Evolutionary conservation across 2,888 invertebrate genomes (phyloP).

Genomic region (Ditula angustiorana): DNA sequence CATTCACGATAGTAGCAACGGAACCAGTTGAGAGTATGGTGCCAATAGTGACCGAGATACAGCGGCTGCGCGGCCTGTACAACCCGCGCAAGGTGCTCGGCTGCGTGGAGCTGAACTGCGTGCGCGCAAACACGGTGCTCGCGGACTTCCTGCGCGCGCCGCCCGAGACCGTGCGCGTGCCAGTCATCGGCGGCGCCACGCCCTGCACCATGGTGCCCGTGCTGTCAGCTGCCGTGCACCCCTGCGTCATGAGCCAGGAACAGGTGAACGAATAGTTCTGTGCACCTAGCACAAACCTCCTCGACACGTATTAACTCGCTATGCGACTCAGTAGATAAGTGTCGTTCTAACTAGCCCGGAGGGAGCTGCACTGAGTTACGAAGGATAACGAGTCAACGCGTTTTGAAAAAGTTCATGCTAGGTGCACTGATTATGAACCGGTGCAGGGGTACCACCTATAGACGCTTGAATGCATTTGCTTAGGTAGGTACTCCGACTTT

Average conservation of each 20-base stretch:
- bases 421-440: too few relatives aligned
- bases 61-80: slow-evolving; percentile 80
- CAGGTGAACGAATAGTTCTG: slow-evolving; percentile 59
- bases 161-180: slow-evolving; percentile 86
- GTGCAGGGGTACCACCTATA: too few relatives aligned
- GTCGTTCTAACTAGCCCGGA: too few relatives aligned
- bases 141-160: slow-evolving; percentile 87
- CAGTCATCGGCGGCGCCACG: slow-evolving; percentile 90
- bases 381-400: too few relatives aligned
- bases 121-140: slow-evolving; percentile 89
- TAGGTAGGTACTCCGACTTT: too few relatives aligned
- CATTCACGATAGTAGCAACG: slow-evolving; percentile 75
- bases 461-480: too few relatives aligned
- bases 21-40: slow-evolving; percentile 89
- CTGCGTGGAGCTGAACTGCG: slow-evolving; percentile 89
- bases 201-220: slow-evolving; percentile 89
- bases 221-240: slow-evolving; percentile 87
- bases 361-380: too few relatives aligned
- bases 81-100: slow-evolving; percentile 83
- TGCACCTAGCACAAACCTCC: too few relatives aligned
- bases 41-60: slow-evolving; percentile 89
- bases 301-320: too few relatives aligned
- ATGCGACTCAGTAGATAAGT: too few relatives aligned
- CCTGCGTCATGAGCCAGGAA: slow-evolving; percentile 77
- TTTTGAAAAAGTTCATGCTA: too few relatives aligned